Conservation (phyloP, 2,888 invertebrate genomes). For the Aphodius sticticus region DNA sequence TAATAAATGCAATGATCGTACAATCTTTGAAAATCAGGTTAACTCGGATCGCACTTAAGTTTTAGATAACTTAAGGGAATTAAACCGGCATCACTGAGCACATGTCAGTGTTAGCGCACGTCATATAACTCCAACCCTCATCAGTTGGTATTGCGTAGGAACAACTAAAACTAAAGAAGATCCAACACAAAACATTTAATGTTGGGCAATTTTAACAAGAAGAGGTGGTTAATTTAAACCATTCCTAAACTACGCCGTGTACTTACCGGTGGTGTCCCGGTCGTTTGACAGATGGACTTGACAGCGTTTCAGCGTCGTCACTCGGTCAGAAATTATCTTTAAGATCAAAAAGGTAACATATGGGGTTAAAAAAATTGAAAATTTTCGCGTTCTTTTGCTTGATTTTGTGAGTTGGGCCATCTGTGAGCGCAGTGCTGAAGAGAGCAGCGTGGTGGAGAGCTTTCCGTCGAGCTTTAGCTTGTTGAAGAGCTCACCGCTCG, state of each 20-base stretch:
- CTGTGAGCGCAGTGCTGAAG: not conserved
- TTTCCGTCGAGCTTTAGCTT: constrained; percentile 33
- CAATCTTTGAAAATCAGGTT: too few relatives aligned
- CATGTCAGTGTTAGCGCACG: not conserved
- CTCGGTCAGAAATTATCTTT: not conserved
- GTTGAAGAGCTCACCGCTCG: constrained; percentile 47
- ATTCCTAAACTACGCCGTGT: not conserved
- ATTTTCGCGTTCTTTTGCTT: not conserved
- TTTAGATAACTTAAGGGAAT: too few relatives aligned
- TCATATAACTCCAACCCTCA: not conserved
- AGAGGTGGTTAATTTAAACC: not conserved
- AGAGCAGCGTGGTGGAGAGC: not conserved
- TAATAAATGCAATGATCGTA: too few relatives aligned
- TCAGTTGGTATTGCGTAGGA: not conserved
- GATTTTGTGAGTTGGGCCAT: not conserved
- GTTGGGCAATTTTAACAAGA: not conserved
- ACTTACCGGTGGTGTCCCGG: not conserved
- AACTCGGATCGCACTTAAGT: too few relatives aligned
- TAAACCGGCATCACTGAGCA: not conserved
- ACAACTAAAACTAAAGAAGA: not conserved
- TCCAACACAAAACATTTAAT: not conserved
- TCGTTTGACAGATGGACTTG: not conserved
- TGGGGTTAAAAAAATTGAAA: constrained; percentile 5
- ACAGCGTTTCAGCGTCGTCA: not conserved
- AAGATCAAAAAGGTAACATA: not conserved